Percentiles rank a stretch among this genome's conserved stretches.
These are phyloP conservation scores for Sepiola atlantica DNA, from an alignment of 2,888 invertebrate genomes.

Conservation along the genomic window DNA sequence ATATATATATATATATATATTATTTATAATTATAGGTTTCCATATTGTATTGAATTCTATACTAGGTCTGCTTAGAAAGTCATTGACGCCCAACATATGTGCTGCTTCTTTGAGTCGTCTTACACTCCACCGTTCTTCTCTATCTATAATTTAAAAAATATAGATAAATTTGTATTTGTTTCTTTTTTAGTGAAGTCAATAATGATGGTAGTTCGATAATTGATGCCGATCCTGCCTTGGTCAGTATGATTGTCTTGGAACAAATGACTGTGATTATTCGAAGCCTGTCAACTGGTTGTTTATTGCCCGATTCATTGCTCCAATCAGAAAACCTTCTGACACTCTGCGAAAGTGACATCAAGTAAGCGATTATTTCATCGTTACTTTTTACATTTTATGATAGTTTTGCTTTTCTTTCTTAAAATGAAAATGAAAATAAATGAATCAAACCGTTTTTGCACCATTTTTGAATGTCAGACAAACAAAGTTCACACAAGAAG, in stretches of 20 bases:
- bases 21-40: no score
- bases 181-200: constrained; percentile 63
- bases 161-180: constrained; percentile 10
- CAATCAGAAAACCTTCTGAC: not conserved
- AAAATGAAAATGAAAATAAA: no score
- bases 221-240: constrained; percentile 59
- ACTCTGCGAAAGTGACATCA: not conserved
- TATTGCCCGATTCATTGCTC: constrained; percentile 59
- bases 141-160: no score
- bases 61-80: no score
- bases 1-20: no score
- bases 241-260: constrained; percentile 67
- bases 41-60: no score
- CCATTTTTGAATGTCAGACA: no score
- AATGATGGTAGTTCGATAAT: constrained; percentile 52
- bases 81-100: no score
- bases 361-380: not conserved
- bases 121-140: no score
- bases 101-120: no score
- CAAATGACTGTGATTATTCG: constrained; percentile 63
- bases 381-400: not conserved
- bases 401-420: not conserved
- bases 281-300: constrained; percentile 59
- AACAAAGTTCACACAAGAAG: no score
- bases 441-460: no score